These are phyloP conservation scores for Hetaerina titia DNA, from an alignment of 2,888 invertebrate species.

Conservation along the genomic window DNA sequence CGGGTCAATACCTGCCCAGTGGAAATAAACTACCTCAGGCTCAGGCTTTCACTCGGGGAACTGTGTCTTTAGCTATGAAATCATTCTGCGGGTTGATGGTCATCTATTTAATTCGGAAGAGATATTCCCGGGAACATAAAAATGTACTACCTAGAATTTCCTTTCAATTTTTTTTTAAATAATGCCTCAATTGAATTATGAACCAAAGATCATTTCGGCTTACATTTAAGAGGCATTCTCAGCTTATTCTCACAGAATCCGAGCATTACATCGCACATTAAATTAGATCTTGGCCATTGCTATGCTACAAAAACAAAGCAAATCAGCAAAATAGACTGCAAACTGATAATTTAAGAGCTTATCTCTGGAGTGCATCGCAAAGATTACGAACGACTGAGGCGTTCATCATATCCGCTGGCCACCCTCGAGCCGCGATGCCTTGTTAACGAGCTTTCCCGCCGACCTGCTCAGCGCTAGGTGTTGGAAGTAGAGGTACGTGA, in stretches of 20 bases:
- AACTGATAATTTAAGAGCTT: neutral
- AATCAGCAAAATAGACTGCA: neutral
- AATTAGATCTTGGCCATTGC: neutral
- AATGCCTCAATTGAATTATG: neutral
- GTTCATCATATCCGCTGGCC: neutral
- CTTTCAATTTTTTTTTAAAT: no score
- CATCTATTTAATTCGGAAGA: no score
- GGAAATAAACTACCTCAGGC: no score
- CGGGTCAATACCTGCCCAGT: no score
- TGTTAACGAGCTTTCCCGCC: conserved; percentile 37
- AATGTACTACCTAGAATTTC: no score
- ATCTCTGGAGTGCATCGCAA: neutral
- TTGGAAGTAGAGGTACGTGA: conserved; percentile 3
- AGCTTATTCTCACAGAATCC: neutral
- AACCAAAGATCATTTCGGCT: neutral
- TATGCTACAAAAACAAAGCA: neutral
- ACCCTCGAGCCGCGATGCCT: conserved; percentile 14
- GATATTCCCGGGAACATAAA: no score
- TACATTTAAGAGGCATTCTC: neutral
- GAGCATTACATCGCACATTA: neutral
- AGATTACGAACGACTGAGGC: conserved; percentile 28
- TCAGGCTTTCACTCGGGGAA: no score
- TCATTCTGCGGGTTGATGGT: no score
- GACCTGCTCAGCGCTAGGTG: neutral
- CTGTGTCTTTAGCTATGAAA: no score